Evolutionary conservation across 2,797 vertebrate genomes (phyloP).

Genomic region (Dipus sagitta): DNA sequence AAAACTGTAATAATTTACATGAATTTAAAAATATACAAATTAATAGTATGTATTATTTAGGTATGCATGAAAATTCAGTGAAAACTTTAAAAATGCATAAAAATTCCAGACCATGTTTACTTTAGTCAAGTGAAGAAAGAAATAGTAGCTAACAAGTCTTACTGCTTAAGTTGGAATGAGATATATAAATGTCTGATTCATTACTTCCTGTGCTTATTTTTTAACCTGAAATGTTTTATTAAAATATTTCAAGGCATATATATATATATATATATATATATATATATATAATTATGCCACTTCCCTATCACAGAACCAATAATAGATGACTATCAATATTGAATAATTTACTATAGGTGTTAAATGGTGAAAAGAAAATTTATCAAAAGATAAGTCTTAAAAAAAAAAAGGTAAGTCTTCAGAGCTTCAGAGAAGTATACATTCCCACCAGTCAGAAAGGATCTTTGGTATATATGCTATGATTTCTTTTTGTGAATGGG

Average conservation of each 20-base stretch:
- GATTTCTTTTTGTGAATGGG: too few species aligned
- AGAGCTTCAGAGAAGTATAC: not conserved
- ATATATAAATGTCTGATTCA: too few species aligned
- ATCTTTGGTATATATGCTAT: too few species aligned
- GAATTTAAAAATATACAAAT: constrained; percentile 53
- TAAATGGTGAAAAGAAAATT: not conserved
- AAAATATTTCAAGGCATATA: constrained; percentile 48
- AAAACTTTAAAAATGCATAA: constrained; percentile 7
- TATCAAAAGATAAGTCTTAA: not conserved
- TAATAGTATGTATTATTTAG: constrained; percentile 16
- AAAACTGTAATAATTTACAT: not conserved
- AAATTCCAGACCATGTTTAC: not conserved
- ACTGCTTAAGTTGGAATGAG: too few species aligned
- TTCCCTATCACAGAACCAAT: not conserved
- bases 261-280: not conserved
- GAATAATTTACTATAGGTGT: not conserved
- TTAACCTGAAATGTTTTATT: too few species aligned
- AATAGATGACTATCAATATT: not conserved
- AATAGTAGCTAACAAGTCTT: not conserved
- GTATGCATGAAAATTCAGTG: not conserved
- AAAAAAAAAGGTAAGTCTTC: too few species aligned
- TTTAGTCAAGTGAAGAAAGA: not conserved
- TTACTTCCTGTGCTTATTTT: too few species aligned
- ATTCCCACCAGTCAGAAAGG: not conserved
- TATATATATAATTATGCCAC: not conserved